Conservation (phyloP, 2,797 vertebrate genomes). For the Scyliorhinus canicula region DNA sequence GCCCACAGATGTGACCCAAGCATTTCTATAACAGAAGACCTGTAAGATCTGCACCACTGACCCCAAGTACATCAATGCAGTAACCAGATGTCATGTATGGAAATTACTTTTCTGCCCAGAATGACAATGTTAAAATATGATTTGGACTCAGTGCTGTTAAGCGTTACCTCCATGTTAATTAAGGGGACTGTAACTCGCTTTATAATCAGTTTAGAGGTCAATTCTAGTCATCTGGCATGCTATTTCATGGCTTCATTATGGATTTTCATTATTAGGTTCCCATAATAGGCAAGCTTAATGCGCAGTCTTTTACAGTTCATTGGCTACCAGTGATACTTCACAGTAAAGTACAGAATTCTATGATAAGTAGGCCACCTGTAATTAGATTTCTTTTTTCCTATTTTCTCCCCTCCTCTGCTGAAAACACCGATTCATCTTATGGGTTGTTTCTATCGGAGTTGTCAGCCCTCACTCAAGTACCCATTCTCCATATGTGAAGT, state of each 20-base stretch:
- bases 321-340: constrained; percentile 18
- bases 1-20: constrained; percentile 16
- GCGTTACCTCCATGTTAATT: constrained; percentile 26
- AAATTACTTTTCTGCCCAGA: constrained; percentile 16
- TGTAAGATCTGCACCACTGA: constrained; percentile 17
- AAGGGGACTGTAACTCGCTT: not conserved
- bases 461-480: not conserved
- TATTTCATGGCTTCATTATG: constrained; percentile 6
- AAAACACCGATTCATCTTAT: not conserved
- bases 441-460: not conserved
- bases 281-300: constrained; percentile 24
- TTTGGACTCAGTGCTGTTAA: constrained; percentile 22
- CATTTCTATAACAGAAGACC: constrained; percentile 18
- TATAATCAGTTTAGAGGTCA: constrained; percentile 16
- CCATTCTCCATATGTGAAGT: no score
- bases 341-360: not conserved
- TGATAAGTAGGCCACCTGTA: not conserved
- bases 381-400: not conserved
- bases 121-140: constrained; percentile 13
- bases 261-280: constrained; percentile 12
- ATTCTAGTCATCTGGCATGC: not conserved
- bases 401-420: not conserved
- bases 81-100: constrained; percentile 10
- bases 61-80: not conserved
- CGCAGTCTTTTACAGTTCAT: constrained; percentile 10